Base-by-base conservation (phyloP, 2,888 invertebrate genomes). In the Venusia cambrica region DNA sequence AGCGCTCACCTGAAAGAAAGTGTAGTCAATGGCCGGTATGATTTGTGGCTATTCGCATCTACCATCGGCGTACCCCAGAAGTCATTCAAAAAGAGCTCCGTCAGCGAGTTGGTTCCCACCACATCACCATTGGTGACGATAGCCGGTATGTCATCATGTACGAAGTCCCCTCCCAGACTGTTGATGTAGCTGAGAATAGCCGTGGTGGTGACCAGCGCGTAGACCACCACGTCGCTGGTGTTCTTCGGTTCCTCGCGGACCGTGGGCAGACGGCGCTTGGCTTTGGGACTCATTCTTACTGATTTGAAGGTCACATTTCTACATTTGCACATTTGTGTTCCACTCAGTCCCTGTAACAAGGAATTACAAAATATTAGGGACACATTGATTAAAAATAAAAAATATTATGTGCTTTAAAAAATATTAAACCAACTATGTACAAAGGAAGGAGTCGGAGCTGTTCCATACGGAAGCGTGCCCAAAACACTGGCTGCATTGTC, bases 41-140 rank as follows among this genome's bases (percentile, higher is more conserved):
- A 95, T 85, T 96, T 96, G 77, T 96, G 96, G 54, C 95, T n/a
- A n/a, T n/a, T 90, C 24, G 90, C 85, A 66, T 94, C 93, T 22
- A 90, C 89, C 93, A 96, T 94, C 14, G 94, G 92, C 41, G 92
- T 93, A 0, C 96, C 96, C 96, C 96, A 96, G 73, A 95, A 96
- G 73, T 96, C 96, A 60, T 95, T 92, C 63, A 89, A 73, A 57
- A 94, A 90, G 50, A 94, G 76, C 54, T 91, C 90, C 51, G 79
- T 79, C 59, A 94, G 58, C 2, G 92, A 85, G 36, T 90, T 92
- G 13, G 88, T 76, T 0, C 92, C 94, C 4, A 90, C 83, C 41
- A 95, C 96, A 73, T 96, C 96, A 59, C 90, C 91, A 72, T 96
- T 96, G 38, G 91, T 90, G 59, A 92, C 92, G 34, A 96, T 91